These are phyloP conservation scores for Fragum whitleyi DNA, from an alignment of 2,888 invertebrate species.

Conservation along the genomic window DNA sequence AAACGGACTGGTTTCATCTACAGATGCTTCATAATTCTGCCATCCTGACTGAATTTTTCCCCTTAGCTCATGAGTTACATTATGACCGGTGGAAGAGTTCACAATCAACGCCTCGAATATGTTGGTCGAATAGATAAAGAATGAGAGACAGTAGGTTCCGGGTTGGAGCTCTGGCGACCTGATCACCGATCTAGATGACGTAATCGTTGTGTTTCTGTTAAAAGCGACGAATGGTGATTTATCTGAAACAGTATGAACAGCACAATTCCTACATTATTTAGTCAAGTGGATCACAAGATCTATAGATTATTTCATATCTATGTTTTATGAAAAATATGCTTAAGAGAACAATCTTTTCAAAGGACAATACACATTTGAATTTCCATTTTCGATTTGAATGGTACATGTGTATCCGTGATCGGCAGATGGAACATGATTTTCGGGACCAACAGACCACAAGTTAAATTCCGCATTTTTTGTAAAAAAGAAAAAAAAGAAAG, in stretches of 20 bases:
- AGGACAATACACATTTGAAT: too few relatives aligned
- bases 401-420: too few relatives aligned
- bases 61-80: conserved; percentile 2
- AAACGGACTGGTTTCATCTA: conserved; percentile 1
- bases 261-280: neutral
- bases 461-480: too few relatives aligned
- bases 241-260: neutral
- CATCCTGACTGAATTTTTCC: neutral
- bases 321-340: neutral
- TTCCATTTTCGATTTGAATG: too few relatives aligned
- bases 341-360: neutral
- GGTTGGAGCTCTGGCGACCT: conserved; percentile 13
- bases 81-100: neutral
- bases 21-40: neutral
- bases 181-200: neutral
- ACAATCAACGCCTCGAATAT: neutral
- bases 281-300: neutral
- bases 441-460: neutral
- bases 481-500: too few relatives aligned
- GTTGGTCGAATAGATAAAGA: neutral
- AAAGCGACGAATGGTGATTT: conserved; percentile 5
- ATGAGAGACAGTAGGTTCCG: conserved; percentile 10
- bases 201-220: neutral
- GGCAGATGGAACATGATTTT: neutral
- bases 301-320: neutral